Base-by-base conservation (phyloP, 2,113 vertebrate genomes). In the Mustela nigripes region DNA sequence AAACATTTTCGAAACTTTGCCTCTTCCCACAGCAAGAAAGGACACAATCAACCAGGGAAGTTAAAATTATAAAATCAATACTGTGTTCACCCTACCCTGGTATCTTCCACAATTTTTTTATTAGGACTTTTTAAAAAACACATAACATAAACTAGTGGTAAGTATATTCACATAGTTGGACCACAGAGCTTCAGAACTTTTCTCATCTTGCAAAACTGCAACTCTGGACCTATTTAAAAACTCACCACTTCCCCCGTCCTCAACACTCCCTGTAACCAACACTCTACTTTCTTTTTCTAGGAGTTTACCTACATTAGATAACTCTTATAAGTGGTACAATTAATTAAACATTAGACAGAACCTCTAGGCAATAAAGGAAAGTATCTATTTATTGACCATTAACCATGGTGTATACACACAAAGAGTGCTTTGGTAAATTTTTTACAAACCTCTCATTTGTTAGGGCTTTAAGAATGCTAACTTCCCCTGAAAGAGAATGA, bases 301-400 rank as follows among this genome's bases (percentile, higher is more conserved):
- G 28, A 53, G 39, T 28, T 50, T 86, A 58, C 7, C 63, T 50
- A 56, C 65, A 22, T 65, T 60, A 28, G 36, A 42, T 12, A 18
- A 33, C 26, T 58, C 22, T 28, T 15, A 39, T 19, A 74, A 56
- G 48, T 42, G 10, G 80, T 21, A 69, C 4, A 24, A 2, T 48
- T 95, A 93, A 93, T 60, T 76, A 93, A 91, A 95, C 63, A 86
- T 94, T 95, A 50, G 74, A 42, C 81, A 53, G 78, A 31, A 76
- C 74, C 26, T 74, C 73, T 14, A 80, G 81, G 63, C 24, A 39
- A 56, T 22, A 65, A 76, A 86, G 33, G 67, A 42, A 90, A 87
- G 60, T 56, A 22, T 45, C 65, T 60, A 31, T 45, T 39, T 69
- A 50, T 45, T 53, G 39, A 45, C 50, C 50, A 45, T 78, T 60